Evolutionary conservation across 2,888 invertebrate genomes (phyloP).

Genomic region (Erebia aethiops): DNA sequence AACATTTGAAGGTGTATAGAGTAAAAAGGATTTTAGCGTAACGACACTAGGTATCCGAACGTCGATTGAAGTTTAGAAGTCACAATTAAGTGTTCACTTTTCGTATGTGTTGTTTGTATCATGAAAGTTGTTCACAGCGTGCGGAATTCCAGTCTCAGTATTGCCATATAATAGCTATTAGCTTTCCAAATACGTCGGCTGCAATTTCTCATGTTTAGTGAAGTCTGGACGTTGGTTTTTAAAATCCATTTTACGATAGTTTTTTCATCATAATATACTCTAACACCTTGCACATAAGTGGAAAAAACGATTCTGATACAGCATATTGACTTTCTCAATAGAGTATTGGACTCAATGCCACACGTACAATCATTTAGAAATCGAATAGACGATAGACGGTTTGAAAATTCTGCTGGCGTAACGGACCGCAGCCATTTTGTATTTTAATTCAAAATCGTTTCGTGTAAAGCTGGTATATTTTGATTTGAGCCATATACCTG

Average conservation of each 20-base stretch:
- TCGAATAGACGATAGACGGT: no score
- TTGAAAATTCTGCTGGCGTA: no score
- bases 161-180: conserved; percentile 42
- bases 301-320: background rate
- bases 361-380: no score
- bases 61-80: conserved; percentile 2
- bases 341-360: background rate
- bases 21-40: conserved; percentile 1
- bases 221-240: background rate
- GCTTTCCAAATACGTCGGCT: conserved; percentile 22
- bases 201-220: background rate
- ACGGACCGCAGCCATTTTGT: no score
- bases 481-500: no score
- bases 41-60: conserved; percentile 46
- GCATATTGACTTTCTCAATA: background rate
- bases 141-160: background rate
- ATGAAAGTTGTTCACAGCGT: background rate
- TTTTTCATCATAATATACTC: conserved; percentile 46
- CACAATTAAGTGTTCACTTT: background rate
- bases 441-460: no score
- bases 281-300: background rate
- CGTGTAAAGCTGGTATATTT: no score
- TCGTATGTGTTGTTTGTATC: conserved; percentile 5
- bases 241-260: conserved; percentile 37
- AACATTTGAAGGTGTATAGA: background rate